Percentiles rank a stretch among this genome's conserved stretches.
These are phyloP conservation scores for Phalera bucephala DNA, from an alignment of 2,888 invertebrate species.

Conservation along the genomic window DNA sequence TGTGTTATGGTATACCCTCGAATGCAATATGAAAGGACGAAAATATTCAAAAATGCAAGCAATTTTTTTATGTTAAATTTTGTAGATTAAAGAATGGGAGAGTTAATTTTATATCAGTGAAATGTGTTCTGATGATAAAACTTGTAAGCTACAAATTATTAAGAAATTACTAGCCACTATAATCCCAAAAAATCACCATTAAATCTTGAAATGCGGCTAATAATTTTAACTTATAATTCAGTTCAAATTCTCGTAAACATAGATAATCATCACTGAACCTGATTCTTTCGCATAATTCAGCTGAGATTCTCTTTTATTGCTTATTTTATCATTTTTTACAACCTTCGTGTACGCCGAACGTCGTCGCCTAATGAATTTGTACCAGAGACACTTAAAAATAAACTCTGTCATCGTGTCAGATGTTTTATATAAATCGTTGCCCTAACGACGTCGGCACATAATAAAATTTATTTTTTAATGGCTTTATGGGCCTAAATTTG, in stretches of 20 bases:
- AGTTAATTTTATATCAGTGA: neutral
- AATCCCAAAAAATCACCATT: too few species aligned
- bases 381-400: slow-evolving; percentile 54
- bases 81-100: too few species aligned
- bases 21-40: neutral
- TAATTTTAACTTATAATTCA: neutral
- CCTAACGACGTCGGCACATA: slow-evolving; percentile 65
- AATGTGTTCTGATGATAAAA: neutral
- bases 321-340: slow-evolving; percentile 41
- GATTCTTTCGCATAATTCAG: slow-evolving; percentile 20
- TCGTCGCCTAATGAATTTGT: slow-evolving; percentile 55
- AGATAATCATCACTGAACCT: slow-evolving; percentile 8
- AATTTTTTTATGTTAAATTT: too few species aligned
- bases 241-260: slow-evolving; percentile 3
- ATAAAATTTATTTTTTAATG: slow-evolving; percentile 70
- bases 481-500: slow-evolving; percentile 53
- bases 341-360: slow-evolving; percentile 22
- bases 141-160: too few species aligned
- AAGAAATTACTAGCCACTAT: too few species aligned
- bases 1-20: neutral
- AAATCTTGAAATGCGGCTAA: too few species aligned
- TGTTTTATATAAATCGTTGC: slow-evolving; percentile 66
- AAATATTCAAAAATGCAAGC: neutral
- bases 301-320: slow-evolving; percentile 27
- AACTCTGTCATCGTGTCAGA: slow-evolving; percentile 61